phyloP scores from a whole-genome alignment of 1,140 invertebrate genomes.

The Eupristina koningsbergeri region DNA sequence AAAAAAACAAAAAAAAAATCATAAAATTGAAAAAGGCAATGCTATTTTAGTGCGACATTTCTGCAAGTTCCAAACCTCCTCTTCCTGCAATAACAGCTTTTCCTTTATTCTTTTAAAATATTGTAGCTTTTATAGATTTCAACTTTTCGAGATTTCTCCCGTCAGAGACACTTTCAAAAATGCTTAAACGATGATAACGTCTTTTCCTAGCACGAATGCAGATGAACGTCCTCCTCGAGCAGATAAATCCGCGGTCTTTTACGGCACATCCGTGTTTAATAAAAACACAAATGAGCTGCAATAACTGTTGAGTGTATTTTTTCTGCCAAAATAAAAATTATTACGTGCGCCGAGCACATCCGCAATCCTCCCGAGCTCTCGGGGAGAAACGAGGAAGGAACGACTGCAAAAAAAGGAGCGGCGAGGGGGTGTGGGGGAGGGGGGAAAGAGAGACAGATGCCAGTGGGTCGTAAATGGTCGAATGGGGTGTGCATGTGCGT shows the following conservation, averaged over 20 bases:
- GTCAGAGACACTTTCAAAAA: neutral
- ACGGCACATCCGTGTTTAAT: neutral
- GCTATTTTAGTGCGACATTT: neutral
- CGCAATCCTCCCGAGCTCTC: no score
- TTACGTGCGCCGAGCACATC: no score
- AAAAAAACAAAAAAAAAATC: no score
- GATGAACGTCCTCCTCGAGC: neutral
- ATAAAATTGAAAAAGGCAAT: no score
- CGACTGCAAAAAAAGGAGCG: no score
- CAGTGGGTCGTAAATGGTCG: constrained; percentile 2
- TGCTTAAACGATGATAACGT: neutral
- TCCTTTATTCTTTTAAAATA: neutral
- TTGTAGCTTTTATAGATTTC: neutral
- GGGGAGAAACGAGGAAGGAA: no score
- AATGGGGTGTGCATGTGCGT: neutral
- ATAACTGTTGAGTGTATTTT: neutral
- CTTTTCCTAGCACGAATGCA: neutral
- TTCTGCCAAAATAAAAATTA: neutral
- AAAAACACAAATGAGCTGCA: neutral
- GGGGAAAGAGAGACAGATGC: constrained; percentile 1
- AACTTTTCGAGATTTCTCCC: neutral
- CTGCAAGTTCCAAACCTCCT: neutral
- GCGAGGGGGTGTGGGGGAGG: no score
- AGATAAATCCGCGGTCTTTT: no score
- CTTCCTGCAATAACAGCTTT: neutral